Evolutionary conservation across 92 coral and sea anemone species (phyloP), one percentile per base, ranked within the genome.

Genomic region (Phenganax stokvisi): DNA sequence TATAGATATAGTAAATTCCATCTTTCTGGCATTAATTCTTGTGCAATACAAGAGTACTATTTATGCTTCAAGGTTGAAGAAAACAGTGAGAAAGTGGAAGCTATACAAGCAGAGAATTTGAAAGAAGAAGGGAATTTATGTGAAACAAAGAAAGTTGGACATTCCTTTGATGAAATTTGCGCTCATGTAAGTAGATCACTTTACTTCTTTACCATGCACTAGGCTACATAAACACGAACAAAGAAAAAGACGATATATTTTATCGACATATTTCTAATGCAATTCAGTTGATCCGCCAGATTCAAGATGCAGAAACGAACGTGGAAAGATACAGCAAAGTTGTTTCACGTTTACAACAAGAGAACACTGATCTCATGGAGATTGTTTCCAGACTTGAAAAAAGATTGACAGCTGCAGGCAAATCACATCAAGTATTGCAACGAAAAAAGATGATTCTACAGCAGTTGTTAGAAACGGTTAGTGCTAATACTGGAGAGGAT

Each of bases 301-400:
- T 96, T 84, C 92, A 96, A 83, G 89, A 89, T 13, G 99, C 97
- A n/a, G 99, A 96, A 64, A 76, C 77, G n/a, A 94, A 91, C 63
- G 83, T 96, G 67, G 91, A 92, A 76, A 87, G 92, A 5, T 92
- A 93, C 72, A 97, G 89, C 87, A 88, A 92, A 68, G 89, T 96
- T 70, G 92, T 96, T 84, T 93, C 90, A 59, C 89, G 92, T 61
- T 79, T 96, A 44, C 92, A 96, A 60, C 88, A 89, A 12, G 99
- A 96, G 76, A 96, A 96, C 80, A 80, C 86, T 27, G 96, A 96
- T 51, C 87, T 96, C 4, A 87, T 86, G 75, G 87, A 90, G 37
- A 72, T 89, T 25, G 91, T 92, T 20, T 74, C 82, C 12, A 90
- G 86, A 61, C 80, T 92, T 69, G 97, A 92, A 62, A 86, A 91